Conservation (phyloP, 35 echinoderm and acorn worm genomes). For the Nesometra sesokonis region DNA sequence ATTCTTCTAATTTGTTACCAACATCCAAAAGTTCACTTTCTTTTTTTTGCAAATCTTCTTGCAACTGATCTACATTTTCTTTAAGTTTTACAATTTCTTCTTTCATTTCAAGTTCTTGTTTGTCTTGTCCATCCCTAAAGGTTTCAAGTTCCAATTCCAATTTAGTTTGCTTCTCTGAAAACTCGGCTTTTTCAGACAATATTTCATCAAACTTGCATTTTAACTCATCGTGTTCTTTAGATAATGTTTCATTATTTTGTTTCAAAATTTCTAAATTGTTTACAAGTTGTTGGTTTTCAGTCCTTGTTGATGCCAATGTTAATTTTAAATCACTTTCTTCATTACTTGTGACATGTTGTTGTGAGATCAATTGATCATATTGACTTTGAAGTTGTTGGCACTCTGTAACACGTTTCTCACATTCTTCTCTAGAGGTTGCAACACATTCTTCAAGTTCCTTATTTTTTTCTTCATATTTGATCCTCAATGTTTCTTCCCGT, state of each 20-base stretch:
- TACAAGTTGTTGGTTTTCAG: background rate
- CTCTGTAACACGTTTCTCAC: background rate
- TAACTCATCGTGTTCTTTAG: conserved; percentile 16
- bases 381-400: background rate
- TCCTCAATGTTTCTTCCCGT: background rate
- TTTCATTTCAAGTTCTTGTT: conserved; percentile 10
- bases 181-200: conserved; percentile 10
- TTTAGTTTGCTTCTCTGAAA: background rate
- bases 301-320: background rate
- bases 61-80: conserved; percentile 2
- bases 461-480: background rate
- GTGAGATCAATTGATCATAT: background rate
- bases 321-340: background rate
- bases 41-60: background rate
- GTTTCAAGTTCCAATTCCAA: conserved; percentile 1
- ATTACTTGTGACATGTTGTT: background rate
- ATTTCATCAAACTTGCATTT: conserved; percentile 19
- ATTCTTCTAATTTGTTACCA: background rate
- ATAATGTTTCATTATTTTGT: background rate
- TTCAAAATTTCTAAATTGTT: background rate
- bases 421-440: background rate
- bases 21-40: background rate
- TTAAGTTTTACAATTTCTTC: background rate
- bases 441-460: background rate
- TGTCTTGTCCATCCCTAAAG: background rate